A percentile compares a stretch with the other conserved stretches of the same genome.
Evolutionary conservation across 2,113 vertebrate genomes (phyloP).

Genomic region (Aldabrachelys gigantea): DNA sequence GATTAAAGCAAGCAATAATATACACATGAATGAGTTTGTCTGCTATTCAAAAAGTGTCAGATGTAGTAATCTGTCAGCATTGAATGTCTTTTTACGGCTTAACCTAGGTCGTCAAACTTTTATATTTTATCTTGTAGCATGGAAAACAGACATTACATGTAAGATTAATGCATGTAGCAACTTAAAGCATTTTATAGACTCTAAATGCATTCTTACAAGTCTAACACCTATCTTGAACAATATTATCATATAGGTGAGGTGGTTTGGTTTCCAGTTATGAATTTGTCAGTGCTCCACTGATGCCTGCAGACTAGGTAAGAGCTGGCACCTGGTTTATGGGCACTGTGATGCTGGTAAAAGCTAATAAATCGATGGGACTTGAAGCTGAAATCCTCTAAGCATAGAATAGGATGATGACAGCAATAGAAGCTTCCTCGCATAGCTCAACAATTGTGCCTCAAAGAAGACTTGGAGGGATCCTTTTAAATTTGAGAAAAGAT

Average conservation of each 20-base stretch:
- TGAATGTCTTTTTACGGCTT: background rate
- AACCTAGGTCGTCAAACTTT: background rate
- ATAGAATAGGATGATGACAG: accelerated
- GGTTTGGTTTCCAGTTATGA: no score
- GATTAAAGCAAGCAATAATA: background rate
- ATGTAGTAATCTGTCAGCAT: background rate
- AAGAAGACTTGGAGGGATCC: background rate
- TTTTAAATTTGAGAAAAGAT: background rate
- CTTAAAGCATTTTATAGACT: background rate
- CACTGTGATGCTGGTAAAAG: no score
- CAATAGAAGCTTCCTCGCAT: accelerated
- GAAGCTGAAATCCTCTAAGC: background rate
- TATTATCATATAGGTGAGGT: no score
- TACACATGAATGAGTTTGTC: background rate
- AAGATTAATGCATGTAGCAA: background rate
- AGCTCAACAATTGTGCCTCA: background rate
- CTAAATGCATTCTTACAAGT: background rate
- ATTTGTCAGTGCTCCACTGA: no score
- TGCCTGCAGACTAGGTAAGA: no score
- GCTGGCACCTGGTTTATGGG: background rate
- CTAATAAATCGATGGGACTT: background rate
- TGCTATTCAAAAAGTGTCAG: background rate
- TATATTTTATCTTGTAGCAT: background rate
- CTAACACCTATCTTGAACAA: no score
- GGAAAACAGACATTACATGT: background rate